Base-by-base conservation (phyloP, 2,113 vertebrate genomes). In the Otolemur garnettii region DNA sequence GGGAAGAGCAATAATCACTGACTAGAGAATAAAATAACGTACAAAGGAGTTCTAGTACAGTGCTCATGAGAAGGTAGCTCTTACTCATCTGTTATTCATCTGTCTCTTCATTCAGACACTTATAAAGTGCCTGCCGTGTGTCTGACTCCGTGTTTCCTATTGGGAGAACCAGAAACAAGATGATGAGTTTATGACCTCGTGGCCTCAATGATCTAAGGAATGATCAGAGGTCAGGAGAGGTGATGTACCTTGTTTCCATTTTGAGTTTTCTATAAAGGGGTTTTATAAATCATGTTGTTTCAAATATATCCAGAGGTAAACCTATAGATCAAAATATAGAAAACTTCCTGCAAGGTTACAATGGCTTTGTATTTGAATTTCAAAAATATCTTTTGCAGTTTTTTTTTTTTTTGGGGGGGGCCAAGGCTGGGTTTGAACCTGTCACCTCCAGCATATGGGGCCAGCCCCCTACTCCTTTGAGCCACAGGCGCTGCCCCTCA, bases 231-330 rank as follows among this genome's bases (percentile, higher is more conserved):
- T 74, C 45, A 33, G 77, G 8, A 42, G 33, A 78, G 30, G 12
- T 18, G 9, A 78, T 14, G 33, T 10, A 71, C 26, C 57, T 69
- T n/a, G 62, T 87, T 55, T 87, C 89, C 33, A 91, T 84, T 82
- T 74, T 87, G 83, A 78, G 7, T 66, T 55, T 87, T 53, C 75
- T 78, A 55, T 69, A 87, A 74, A 89, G 21, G 66, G 74, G n/a
- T 78, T 96, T 92, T 80, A 28, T 89, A 80, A 83, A 92, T 89
- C 87, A 79, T 95, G 71, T 90, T 93, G 38, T 77, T 92, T 84
- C n/a, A 74, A 83, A 81, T 69, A 77, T 69, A 45, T 84, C 90
- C 78, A 68, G 53, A 82, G 64, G 90, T 91, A 79, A 97, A 89
- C 53, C n/a, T 95, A 64, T 93, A 71, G 95, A 53, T 95, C 91